Base-by-base conservation (phyloP, 2,797 vertebrate genomes). In the Muraenolepis orangiensis region DNA sequence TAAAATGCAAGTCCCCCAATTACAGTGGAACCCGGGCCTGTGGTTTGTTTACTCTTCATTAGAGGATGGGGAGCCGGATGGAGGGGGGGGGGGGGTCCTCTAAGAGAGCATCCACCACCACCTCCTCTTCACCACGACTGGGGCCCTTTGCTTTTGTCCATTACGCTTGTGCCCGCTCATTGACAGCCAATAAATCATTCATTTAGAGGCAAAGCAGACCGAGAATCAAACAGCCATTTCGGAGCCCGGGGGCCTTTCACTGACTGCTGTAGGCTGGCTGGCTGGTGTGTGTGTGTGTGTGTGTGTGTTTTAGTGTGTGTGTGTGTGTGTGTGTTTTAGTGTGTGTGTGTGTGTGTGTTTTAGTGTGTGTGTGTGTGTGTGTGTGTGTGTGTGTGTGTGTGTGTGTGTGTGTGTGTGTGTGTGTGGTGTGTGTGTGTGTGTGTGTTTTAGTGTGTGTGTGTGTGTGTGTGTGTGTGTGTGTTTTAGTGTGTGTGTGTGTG, bases 101-200 rank as follows among this genome's bases (percentile, higher is more conserved):
- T 91, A 90, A 93, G 89, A 92, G 89, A 91, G 91, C 89, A 92
- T 89, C 88, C 87, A 88, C 89, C 90, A 88, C 90, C 42, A 5
- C 42, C 13, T 88, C 88, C 90, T 91, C 91, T 93, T 93, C 90
- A 91, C 89, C 90, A 89, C 80, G 82, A 77, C 86, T 88, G 84
- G 87, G 89, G 89, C 81, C 85, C 82, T 84, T 88, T 89, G 90
- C 89, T 91, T 91, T 93, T 93, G 92, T 90, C 88, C 90, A 92
- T 92, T 93, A 92, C 80, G 84, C 87, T 91, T 93, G 89, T n/a
- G 88, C 85, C 90, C 91, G 86, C 91, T 93, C 92, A 93, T 93
- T 92, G 93, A 89, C 89, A 92, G 90, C 93, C 93, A 94, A 93
- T 93, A 93, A 93, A 93, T 92, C 91, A 93, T 93, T 93, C 90